Conservation (phyloP, 1,140 invertebrate genomes). For the Homalodisca vitripennis region DNA sequence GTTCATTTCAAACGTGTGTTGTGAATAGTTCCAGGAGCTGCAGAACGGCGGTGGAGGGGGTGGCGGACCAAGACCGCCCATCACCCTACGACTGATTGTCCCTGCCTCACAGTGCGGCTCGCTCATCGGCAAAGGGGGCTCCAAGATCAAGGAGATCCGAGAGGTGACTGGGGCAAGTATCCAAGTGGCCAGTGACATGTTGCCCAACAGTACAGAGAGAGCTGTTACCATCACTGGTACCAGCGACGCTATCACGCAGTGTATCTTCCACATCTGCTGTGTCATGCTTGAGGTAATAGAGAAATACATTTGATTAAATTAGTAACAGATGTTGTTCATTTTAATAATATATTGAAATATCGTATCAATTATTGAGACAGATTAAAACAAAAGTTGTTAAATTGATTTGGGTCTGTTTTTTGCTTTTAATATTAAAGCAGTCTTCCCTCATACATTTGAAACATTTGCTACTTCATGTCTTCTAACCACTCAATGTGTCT, state of each 20-base stretch:
- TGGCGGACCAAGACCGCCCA: conserved; percentile 73
- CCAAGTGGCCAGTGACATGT: conserved; percentile 97
- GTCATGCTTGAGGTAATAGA: conserved; percentile 98
- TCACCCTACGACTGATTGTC: conserved; percentile 94
- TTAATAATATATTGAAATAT: no score
- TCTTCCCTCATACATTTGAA: no score
- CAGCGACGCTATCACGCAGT: conserved; percentile 96
- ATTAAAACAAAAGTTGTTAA: no score
- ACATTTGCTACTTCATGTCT: no score
- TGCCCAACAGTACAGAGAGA: conserved; percentile 98
- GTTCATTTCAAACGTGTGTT: no score
- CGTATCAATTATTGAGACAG: no score
- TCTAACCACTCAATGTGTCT: no score
- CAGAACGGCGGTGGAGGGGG: conserved; percentile 58
- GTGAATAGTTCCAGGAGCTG: conserved; percentile 77
- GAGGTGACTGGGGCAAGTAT: conserved; percentile 90
- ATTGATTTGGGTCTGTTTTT: no score
- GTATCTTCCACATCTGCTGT: conserved; percentile 98
- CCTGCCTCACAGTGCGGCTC: conserved; percentile 99
- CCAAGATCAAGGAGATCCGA: conserved; percentile 92
- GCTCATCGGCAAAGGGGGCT: conserved; percentile 94
- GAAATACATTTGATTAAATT: no score
- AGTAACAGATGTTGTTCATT: no score
- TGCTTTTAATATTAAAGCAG: no score
- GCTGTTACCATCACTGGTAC: conserved; percentile 98